phyloP scores from a whole-genome alignment of 1,140 invertebrate genomes.

The Drosophila ogumai region DNA sequence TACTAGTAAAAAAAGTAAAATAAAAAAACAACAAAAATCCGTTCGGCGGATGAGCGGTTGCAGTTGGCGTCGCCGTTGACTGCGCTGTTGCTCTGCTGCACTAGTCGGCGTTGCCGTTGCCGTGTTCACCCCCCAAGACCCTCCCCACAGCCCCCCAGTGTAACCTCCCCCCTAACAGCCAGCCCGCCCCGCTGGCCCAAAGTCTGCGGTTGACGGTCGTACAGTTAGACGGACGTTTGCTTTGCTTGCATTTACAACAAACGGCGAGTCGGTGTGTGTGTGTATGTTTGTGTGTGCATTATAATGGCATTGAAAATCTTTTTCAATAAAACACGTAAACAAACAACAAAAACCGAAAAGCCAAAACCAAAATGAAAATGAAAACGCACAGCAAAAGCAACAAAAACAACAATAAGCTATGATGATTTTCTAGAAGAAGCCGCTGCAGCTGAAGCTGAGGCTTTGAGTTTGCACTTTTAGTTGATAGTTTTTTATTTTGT shows the following conservation, averaged over 20 bases:
- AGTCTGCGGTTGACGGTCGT: constrained; percentile 80
- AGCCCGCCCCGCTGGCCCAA: constrained; percentile 51
- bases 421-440: constrained; percentile 7
- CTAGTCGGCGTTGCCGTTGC: constrained; percentile 22
- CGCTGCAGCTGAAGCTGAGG: constrained; percentile 23
- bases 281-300: constrained; percentile 46
- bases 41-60: constrained; percentile 70
- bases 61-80: constrained; percentile 16
- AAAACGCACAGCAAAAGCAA: constrained; percentile 52
- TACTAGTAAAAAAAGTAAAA: constrained; percentile 25
- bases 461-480: constrained; percentile 54
- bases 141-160: neutral
- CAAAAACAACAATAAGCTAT: constrained; percentile 18
- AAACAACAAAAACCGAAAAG: constrained; percentile 77
- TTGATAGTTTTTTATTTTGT: constrained; percentile 41
- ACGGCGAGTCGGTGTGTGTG: constrained; percentile 10
- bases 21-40: constrained; percentile 13
- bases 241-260: constrained; percentile 80
- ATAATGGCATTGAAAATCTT: constrained; percentile 83
- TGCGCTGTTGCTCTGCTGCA: constrained; percentile 32
- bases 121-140: constrained; percentile 12
- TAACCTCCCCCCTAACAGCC: constrained; percentile 50
- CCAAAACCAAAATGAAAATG: constrained; percentile 59
- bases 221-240: constrained; percentile 83
- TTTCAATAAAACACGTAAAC: constrained; percentile 83